Evolutionary conservation across 1,140 invertebrate species (phyloP), one percentile per base, ranked within the genome.

Genomic region (Hycleus cichorii): DNA sequence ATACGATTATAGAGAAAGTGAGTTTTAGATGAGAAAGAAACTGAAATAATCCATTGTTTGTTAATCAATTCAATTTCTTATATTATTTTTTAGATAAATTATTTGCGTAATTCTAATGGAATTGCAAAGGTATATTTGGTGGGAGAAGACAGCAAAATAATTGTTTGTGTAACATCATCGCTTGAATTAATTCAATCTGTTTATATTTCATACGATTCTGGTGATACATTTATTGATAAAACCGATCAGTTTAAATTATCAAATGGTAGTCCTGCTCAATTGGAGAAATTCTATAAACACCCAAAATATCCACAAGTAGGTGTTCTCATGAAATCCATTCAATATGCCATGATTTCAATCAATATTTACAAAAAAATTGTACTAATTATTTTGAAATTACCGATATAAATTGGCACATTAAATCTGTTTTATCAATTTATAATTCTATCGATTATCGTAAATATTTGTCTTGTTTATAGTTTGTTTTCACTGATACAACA

Each of bases 71-170:
- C 8, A 11, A 45, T 24, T 7, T 11, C 26, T 32, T 53, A 50
- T 39, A 39, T 12, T 38, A 38, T 32, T 27, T 60, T 56, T 57
- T 73, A 89, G 87, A 79, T 84, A 40, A 85, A 82, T 53, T 71
- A 79, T 44, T 75, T 94, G 7, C 89, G 91, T 76, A 90, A 93
- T 72, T 86, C 83, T 49, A 91, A 94, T 73, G 88, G 89, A 64
- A 89, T 91, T 69, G 73, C 94, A 63, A 88, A 93, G 79, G 89
- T 94, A 1, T 87, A 93, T 75, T 94, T 91, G 91, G 89, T 91
- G 27, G 90, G 91, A 24, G 85, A 89, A 69, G 83, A 83, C 12
- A 90, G 88, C 44, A 83, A 90, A 74, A 88, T 93, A 7, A 89
- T 95, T 57, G 86, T 94, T 53, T 93, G 90, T 64, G 75, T 94